phyloP scores from a whole-genome alignment of 2,113 vertebrate species.

The Ginglymostoma cirratum region DNA sequence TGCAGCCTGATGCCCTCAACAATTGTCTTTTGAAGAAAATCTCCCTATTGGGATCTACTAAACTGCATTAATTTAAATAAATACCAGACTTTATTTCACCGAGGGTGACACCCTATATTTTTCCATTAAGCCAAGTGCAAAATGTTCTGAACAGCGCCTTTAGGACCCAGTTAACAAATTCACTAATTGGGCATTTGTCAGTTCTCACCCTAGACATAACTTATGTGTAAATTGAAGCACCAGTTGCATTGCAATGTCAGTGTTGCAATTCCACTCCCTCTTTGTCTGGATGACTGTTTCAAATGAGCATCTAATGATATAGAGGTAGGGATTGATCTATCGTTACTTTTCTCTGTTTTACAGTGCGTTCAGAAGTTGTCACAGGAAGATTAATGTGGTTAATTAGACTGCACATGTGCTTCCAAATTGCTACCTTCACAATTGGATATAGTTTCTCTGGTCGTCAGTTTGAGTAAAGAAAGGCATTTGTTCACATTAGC shows the following conservation, averaged over 20 bases:
- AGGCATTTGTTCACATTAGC: background rate
- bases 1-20: background rate
- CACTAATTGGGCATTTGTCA: background rate
- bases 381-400: background rate
- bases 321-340: background rate
- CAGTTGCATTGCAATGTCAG: background rate
- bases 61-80: background rate
- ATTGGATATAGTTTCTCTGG: background rate
- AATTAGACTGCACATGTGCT: background rate
- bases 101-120: background rate
- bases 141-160: background rate
- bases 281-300: background rate
- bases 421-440: background rate
- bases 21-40: background rate
- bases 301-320: background rate
- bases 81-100: background rate
- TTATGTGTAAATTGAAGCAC: background rate
- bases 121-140: background rate
- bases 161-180: background rate
- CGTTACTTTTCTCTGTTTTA: background rate
- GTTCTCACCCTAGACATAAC: background rate
- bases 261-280: background rate
- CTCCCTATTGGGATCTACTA: no score
- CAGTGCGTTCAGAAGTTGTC: background rate
- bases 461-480: background rate